Evolutionary conservation across 2,797 vertebrate species (phyloP), one percentile per base, ranked within the genome.

Genomic region (Discoglossus pictus): DNA sequence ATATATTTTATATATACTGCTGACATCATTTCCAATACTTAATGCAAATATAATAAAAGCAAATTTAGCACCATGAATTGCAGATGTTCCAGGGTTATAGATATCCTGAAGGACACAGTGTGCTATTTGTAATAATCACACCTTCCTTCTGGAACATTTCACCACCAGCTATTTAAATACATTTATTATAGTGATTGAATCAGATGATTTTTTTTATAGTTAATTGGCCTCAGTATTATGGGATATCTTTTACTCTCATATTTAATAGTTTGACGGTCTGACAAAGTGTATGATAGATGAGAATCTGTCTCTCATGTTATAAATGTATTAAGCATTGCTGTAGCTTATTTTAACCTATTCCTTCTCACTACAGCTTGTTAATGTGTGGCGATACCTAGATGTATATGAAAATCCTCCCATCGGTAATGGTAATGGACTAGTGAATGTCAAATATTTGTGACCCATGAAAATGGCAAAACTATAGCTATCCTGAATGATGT

Each of bases 181-280:
- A 43, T 59, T 34, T 31, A 42, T 67, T 34, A 67, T 47, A 23
- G 43, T 58, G 35, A 23, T 48, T 31, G 44, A 58, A 58, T 66
- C 64, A 58, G 56, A 59, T 34, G 16, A 23, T 39, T 48, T 50
- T n/a, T 13, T 59, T 25, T 34, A 16, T 25, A 59, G 46, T 43
- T 51, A 40, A 34, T 47, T 23, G 44, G 44, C 18, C 35, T 54
- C 52, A 50, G 44, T 48, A 51, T 59, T 51, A 58, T 23, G 15
- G 17, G 35, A 42, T 23, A 50, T 50, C 24, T 59, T 7, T 50
- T 39, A 15, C 34, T 48, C 5, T 7, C 40, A 6, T 9, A 42
- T 42, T 47, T 23, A 17, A n/a, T n/a, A 47, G 44, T 50, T 31
- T 51, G 24, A 67, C 59, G 65, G 54, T 51, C 65, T 67, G 44